Evolutionary conservation across 2,888 invertebrate genomes (phyloP), one percentile per base, ranked within the genome.

Genomic region (Drosophila ustulata): DNA sequence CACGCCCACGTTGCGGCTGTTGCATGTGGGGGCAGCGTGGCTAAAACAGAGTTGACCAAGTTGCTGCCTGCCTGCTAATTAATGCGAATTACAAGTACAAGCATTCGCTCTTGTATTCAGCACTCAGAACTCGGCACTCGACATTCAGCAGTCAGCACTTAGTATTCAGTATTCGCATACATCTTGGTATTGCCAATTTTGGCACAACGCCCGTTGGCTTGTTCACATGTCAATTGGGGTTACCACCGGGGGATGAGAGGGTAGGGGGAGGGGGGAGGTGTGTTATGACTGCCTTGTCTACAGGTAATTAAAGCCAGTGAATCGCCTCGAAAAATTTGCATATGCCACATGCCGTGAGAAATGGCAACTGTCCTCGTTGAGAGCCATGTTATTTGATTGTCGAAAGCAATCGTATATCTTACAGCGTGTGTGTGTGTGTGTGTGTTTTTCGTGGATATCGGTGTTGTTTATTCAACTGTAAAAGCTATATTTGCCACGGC

Each of bases 301-400:
- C 84, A 75, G 87, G 87, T 86, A 82, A 86, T 82, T 82, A 82
- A 86, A 83, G 72, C 61, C 66, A 72, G 56, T 67, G 70, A 63
- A 62, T 70, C 49, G 67, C 50, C 34, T 63, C 59, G 55, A 56
- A 51, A 75, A 74, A 87, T 88, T 82, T 88, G 57, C 88, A 88
- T 85, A 79, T 77, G 82, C 64, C 74, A 64, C 63, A 70, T 65
- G 69, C 67, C 75, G 85, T 87, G 83, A 82, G 83, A 84, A 85
- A 82, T 59, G 74, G 69, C 80, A 82, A 75, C 72, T 82, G 82
- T 73, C 66, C 72, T 70, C 70, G 63, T 56, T 56, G 65, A 51
- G 66, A 73, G 72, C 67, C 80, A 69, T 82, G 82, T 76, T 84
- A 82, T 87, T 82, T 82, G 80, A 85, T 79, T 82, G 80, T 84